Percentiles rank a stretch among this genome's conserved stretches.
These are phyloP conservation scores for Tarsius wallacei DNA, from an alignment of 2,797 vertebrate species.

Conservation along the genomic window DNA sequence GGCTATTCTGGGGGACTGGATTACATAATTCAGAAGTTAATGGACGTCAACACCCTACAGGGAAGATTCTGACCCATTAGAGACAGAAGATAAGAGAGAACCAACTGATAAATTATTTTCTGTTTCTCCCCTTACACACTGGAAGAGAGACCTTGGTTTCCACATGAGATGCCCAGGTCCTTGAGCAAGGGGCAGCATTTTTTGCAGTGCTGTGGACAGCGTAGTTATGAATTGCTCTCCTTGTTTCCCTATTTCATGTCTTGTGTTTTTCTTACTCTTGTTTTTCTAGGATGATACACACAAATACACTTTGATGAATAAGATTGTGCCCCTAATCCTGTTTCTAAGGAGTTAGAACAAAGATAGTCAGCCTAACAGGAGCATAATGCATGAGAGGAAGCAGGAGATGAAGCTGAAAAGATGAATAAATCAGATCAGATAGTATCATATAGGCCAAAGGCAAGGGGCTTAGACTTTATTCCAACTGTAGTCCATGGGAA, in stretches of 20 bases:
- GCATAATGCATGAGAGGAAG: not conserved
- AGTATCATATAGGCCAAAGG: not conserved
- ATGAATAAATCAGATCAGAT: not conserved
- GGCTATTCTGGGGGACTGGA: not conserved
- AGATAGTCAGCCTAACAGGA: not conserved
- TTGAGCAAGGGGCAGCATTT: not conserved
- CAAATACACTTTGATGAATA: not conserved
- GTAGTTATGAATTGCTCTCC: not conserved
- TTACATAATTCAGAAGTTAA: not conserved
- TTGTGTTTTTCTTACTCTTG: not conserved
- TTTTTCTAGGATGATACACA: not conserved
- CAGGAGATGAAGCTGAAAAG: not conserved
- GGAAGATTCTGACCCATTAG: not conserved
- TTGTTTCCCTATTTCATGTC: not conserved
- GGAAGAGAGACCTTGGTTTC: not conserved
- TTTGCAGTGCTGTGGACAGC: too few species aligned
- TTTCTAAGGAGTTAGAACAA: not conserved
- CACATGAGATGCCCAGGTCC: not conserved
- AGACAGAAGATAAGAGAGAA: not conserved
- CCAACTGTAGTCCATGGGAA: not conserved
- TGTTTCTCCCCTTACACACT: not conserved
- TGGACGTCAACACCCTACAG: not conserved
- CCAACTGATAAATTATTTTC: not conserved
- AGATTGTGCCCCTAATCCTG: not conserved
- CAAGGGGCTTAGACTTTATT: not conserved